These are phyloP conservation scores for Unio pictorum DNA, from an alignment of 2,888 invertebrate species.

Conservation along the genomic window DNA sequence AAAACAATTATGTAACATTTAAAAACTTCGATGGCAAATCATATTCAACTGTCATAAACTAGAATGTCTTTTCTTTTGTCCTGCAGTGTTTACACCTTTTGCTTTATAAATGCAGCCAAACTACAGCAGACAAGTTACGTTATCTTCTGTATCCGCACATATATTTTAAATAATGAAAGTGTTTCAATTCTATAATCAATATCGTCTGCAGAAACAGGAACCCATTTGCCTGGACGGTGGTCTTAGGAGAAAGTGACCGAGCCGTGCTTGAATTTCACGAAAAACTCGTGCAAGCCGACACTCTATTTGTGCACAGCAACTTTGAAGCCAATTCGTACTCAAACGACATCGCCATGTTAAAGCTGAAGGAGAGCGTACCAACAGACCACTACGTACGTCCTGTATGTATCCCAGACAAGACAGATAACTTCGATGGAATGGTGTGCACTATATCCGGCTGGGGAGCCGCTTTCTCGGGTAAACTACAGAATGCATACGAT, in stretches of 20 bases:
- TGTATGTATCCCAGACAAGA: conserved; percentile 81
- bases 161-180: neutral
- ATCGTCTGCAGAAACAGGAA: conserved; percentile 40
- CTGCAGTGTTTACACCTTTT: too few relatives aligned
- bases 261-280: conserved; percentile 49
- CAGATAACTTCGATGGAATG: conserved; percentile 59
- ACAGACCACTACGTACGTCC: conserved; percentile 81
- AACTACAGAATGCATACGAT: neutral
- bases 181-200: neutral
- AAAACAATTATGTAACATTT: too few relatives aligned
- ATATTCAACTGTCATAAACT: too few relatives aligned
- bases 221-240: conserved; percentile 50
- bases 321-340: conserved; percentile 77
- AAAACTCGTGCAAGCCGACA: conserved; percentile 43
- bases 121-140: too few relatives aligned
- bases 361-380: conserved; percentile 76
- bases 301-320: conserved; percentile 81
- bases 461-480: conserved; percentile 51
- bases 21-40: too few relatives aligned
- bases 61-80: too few relatives aligned
- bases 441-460: conserved; percentile 56
- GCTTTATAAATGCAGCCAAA: too few relatives aligned
- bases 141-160: too few relatives aligned
- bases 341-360: conserved; percentile 84
- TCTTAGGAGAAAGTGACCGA: conserved; percentile 53